Evolutionary conservation across 1,140 invertebrate species (phyloP).

Genomic region (Macrobrachium rosenbergii): DNA sequence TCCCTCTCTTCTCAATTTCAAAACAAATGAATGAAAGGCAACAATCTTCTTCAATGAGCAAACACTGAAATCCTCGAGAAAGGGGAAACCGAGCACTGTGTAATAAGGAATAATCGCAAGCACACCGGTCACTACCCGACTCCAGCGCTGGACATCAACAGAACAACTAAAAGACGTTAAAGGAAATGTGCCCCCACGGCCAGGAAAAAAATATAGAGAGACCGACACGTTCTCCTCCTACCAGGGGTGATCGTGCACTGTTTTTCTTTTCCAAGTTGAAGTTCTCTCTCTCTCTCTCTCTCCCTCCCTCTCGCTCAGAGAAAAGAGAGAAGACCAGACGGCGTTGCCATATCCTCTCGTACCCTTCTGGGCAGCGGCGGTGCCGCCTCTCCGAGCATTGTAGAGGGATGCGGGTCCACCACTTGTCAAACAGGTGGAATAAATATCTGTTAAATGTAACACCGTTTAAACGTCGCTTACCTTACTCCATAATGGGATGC

Average conservation of each 20-base stretch:
- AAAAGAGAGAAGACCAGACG: conserved; percentile 16
- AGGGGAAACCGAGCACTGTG: not conserved
- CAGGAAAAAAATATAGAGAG: conserved; percentile 2
- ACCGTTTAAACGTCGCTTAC: not conserved
- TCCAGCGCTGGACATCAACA: not conserved
- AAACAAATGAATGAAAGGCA: too few species aligned
- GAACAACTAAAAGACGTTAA: conserved; percentile 17
- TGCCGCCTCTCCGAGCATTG: not conserved
- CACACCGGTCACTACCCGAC: conserved; percentile 10
- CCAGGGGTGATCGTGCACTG: conserved; percentile 38
- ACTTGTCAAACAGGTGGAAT: conserved; percentile 23
- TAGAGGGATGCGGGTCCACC: conserved; percentile 1
- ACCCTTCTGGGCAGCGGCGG: conserved; percentile 7
- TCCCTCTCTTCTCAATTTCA: conserved; percentile 14
- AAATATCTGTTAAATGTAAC: not conserved
- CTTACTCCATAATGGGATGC: too few species aligned
- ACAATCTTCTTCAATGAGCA: too few species aligned
- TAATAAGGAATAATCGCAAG: not conserved
- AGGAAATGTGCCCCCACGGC: not conserved
- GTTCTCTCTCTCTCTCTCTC: too few species aligned
- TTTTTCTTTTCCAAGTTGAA: conserved; percentile 25
- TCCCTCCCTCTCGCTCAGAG: conserved; percentile 24
- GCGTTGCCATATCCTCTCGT: conserved; percentile 16
- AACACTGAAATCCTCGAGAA: not conserved
- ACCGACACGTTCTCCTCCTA: conserved; percentile 21